Percentiles rank a stretch among this genome's conserved stretches.
Conservation (phyloP, 2,113 vertebrate genomes). For the Saccopteryx bilineata region DNA sequence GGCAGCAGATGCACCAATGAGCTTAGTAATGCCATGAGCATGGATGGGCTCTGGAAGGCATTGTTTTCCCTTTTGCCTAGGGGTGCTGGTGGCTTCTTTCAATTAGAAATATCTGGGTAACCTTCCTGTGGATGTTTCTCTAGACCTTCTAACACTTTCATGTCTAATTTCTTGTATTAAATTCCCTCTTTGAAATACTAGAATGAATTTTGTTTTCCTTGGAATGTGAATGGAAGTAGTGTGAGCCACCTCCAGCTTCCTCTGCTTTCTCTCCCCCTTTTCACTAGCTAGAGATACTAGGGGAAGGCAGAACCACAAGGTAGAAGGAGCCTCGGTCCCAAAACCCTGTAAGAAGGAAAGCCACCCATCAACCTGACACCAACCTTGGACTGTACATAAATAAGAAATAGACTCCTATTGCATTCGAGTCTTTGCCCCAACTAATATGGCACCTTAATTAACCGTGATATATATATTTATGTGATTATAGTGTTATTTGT, state of each 20-base stretch:
- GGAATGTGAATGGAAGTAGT: background rate
- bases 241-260: background rate
- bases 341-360: background rate
- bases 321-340: background rate
- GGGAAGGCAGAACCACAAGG: background rate
- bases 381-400: background rate
- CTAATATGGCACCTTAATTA: background rate
- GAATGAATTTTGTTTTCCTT: background rate
- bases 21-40: background rate
- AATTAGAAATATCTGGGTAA: background rate
- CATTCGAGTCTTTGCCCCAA: conserved; percentile 7
- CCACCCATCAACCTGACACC: background rate
- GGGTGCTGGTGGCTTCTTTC: background rate
- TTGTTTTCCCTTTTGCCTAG: background rate
- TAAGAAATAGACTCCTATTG: background rate
- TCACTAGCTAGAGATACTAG: background rate
- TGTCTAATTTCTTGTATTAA: background rate
- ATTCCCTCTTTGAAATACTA: background rate
- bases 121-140: background rate
- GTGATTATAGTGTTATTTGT: background rate
- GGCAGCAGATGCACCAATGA: background rate
- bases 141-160: background rate
- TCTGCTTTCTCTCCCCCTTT: background rate
- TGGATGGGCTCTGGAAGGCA: background rate
- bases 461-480: background rate